Evolutionary conservation across 2,888 invertebrate species (phyloP), one percentile per base, ranked within the genome.

Genomic region (Polyommatus iphigenia): DNA sequence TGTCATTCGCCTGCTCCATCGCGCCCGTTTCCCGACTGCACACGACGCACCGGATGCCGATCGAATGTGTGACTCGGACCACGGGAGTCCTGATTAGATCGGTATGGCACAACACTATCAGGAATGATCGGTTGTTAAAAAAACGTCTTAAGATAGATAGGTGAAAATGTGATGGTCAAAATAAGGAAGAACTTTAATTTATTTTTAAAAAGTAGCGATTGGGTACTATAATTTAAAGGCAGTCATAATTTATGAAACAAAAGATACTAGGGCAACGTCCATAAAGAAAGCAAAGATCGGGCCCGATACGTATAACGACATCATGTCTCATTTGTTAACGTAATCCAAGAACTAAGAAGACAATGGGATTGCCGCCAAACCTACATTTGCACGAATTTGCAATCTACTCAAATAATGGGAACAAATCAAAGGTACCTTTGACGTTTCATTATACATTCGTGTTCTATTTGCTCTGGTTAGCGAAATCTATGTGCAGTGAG

Each of bases 31-130:
- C 82, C 81, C 79, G 79, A 71, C 78, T 80, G 77, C 79, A 80
- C 82, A 81, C 78, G 80, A 81, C 78, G 79, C 67, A 82, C 84
- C 82, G 83, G 83, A 84, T 83, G 78, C 79, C 78, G 32, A 82
- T 79, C 24, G 50, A 76, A 80, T 50, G 75, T 75, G 75, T 75
- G 75, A 75, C 75, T 29, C 54, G 75, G 24, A 24, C 75, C 54
- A 75, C 54, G 75, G 75, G 54, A 50, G 54, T 54, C 54, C 75
- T 75, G 73, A 73, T 73, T 73, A 73, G 46, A 73, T 73, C 73
- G 46, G 73, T 73, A 67, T 67, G 67, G 67, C 67, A 67, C 67
- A 54, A 46, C 46, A 46, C 46, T 46, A 46, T 46, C 46, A 3
- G 3, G 10, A 46, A 3, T 46, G 10, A 46, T 10, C 46, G 10